Conservation (phyloP, 2,888 invertebrate species). For the Cyclophora albipunctata region DNA sequence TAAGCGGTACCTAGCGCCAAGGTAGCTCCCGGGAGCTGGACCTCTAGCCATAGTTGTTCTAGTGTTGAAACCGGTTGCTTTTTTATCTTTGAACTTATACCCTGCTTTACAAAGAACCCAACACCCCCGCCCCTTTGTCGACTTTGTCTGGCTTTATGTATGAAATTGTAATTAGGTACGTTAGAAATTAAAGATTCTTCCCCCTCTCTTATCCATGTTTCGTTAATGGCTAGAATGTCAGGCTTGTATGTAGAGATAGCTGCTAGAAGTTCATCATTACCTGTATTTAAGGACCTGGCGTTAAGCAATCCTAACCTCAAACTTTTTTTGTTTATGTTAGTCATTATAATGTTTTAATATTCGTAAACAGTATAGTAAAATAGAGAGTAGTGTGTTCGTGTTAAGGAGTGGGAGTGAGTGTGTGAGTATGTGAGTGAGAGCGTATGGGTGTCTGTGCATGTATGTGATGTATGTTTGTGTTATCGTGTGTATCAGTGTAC, state of each 20-base stretch:
- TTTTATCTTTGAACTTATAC: slow-evolving; percentile 4
- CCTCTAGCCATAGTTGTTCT: slow-evolving; percentile 21
- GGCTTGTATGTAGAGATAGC: slow-evolving; percentile 7
- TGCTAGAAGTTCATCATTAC: slow-evolving; percentile 15
- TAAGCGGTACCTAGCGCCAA: slow-evolving; percentile 19
- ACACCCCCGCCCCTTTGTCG: neutral
- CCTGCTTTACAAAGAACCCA: slow-evolving; percentile 5
- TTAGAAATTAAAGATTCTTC: slow-evolving; percentile 5
- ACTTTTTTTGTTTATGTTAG: slow-evolving; percentile 1
- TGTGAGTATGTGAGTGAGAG: too few relatives aligned
- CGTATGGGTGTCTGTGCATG: too few relatives aligned
- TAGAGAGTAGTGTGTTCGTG: too few relatives aligned
- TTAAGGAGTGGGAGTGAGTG: too few relatives aligned
- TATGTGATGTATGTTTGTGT: too few relatives aligned
- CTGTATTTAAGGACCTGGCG: slow-evolving; percentile 19
- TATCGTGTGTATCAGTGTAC: too few relatives aligned
- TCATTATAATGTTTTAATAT: too few relatives aligned
- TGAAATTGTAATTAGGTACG: slow-evolving; percentile 6
- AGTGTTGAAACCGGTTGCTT: slow-evolving; percentile 9
- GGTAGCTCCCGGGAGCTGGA: slow-evolving; percentile 9
- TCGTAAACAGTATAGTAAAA: too few relatives aligned
- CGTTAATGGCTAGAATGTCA: slow-evolving; percentile 14
- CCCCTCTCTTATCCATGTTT: slow-evolving; percentile 10
- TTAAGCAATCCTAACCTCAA: slow-evolving; percentile 18
- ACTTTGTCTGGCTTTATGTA: neutral